phyloP scores from a whole-genome alignment of 2,888 invertebrate species.

The Coleophora flavipennella region DNA sequence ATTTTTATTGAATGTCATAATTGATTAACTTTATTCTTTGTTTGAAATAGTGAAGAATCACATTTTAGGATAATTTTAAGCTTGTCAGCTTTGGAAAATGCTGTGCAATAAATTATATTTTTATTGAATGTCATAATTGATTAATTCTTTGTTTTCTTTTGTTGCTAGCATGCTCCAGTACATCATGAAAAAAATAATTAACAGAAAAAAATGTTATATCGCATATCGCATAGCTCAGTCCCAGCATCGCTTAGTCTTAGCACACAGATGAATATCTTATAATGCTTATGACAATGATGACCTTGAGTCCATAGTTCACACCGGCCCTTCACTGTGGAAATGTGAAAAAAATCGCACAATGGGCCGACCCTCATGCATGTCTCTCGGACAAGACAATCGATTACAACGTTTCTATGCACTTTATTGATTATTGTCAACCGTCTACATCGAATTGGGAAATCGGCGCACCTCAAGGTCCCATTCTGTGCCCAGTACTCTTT shows the following conservation, averaged over 20 bases:
- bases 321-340: slow-evolving; percentile 69
- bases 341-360: slow-evolving; percentile 66
- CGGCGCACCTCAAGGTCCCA: slow-evolving; percentile 40
- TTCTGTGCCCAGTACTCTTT: slow-evolving; percentile 27
- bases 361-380: slow-evolving; percentile 50
- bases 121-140: too few relatives aligned
- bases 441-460: slow-evolving; percentile 51
- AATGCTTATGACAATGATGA: slow-evolving; percentile 57
- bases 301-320: slow-evolving; percentile 64
- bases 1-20: too few relatives aligned
- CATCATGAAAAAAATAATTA: too few relatives aligned
- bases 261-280: not conserved
- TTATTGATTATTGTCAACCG: slow-evolving; percentile 64
- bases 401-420: slow-evolving; percentile 55
- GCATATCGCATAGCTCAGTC: too few relatives aligned
- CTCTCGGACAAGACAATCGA: slow-evolving; percentile 62
- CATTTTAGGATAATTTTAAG: slow-evolving; percentile 39
- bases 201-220: too few relatives aligned
- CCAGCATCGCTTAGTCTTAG: too few relatives aligned
- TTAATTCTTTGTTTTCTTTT: too few relatives aligned
- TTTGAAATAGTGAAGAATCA: slow-evolving; percentile 3
- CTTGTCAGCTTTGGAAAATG: too few relatives aligned
- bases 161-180: too few relatives aligned
- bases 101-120: too few relatives aligned
- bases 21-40: too few relatives aligned